A percentile compares a stretch with the other conserved stretches of the same genome.
These are phyloP conservation scores for Keiferia lycopersicella DNA, from an alignment of 2,888 invertebrate species.

Conservation along the genomic window DNA sequence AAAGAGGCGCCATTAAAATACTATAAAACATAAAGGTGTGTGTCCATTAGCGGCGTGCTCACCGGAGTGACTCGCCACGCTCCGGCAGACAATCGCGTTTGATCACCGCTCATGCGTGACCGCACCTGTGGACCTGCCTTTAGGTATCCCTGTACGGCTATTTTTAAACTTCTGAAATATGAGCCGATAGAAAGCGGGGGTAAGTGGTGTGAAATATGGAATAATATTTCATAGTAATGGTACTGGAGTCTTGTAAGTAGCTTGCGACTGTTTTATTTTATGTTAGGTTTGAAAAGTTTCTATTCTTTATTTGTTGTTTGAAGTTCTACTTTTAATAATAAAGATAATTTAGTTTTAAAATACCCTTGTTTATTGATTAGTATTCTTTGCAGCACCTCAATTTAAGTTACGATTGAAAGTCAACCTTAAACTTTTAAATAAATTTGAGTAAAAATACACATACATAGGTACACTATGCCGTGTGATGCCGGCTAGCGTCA, in stretches of 20 bases:
- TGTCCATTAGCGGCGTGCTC: conserved; percentile 38
- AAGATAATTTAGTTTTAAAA: too few species aligned
- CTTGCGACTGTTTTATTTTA: neutral
- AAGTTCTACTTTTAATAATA: too few species aligned
- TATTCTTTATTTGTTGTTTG: neutral
- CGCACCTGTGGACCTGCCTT: conserved; percentile 39
- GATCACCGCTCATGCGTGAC: conserved; percentile 66
- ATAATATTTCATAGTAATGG: neutral
- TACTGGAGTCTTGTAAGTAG: neutral
- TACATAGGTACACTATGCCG: too few species aligned
- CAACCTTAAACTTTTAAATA: too few species aligned
- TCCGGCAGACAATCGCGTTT: conserved; percentile 59
- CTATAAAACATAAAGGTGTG: conserved; percentile 8
- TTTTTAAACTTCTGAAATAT: conserved; percentile 42
- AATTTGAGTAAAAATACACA: too few species aligned
- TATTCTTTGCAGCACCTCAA: too few species aligned
- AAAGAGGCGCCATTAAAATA: conserved; percentile 28
- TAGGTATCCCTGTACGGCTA: conserved; percentile 41
- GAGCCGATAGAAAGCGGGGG: neutral
- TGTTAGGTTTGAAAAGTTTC: neutral
- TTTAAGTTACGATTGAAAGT: too few species aligned
- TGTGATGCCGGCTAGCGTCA: too few species aligned
- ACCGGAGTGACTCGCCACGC: conserved; percentile 51
- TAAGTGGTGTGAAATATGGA: neutral
- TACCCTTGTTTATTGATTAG: too few species aligned